Base-by-base conservation (phyloP, 2,797 vertebrate genomes). In the Graptemys geographica region DNA sequence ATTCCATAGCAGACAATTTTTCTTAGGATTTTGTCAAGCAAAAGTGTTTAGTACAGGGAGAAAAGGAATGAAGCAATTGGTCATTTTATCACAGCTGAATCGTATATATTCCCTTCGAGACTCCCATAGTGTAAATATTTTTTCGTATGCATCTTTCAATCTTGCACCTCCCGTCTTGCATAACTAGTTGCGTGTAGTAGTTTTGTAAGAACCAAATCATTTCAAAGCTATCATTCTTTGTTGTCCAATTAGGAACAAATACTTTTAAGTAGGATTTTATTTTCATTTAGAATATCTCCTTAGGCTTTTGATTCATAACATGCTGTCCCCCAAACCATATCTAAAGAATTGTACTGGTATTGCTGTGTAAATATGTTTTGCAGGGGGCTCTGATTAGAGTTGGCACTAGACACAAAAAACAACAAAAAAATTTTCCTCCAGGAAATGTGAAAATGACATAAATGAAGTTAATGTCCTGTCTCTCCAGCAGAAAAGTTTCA, bases 381-480 rank as follows among this genome's bases (percentile, higher is more conserved):
- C 44, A 81, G 76, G 81, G 84, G 82, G 33, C 82, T 23, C 31
- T 95, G 55, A 94, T 95, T 93, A 95, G 91, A 55, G 41, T 80
- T 94, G 16, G 57, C 47, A 92, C 93, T 88, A 88, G 81, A 87
- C 95, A 87, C 92, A 90, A 69, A 94, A 90, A 93, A 94, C 25
- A 89, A 74, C 86, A 92, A 89, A 53, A 88, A 92, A 79, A 44
- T 86, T 94, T 96, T 94, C 37, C 28, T 88, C 69, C 62, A 94
- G 91, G 95, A 96, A 95, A 89, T 84, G 28, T 90, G 44, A 90
- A 95, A 94, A 96, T 93, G 93, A 89, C 79, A 84, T 90, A 94
- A 94, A 90, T 59, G 52, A 53, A 89, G 78, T 79, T 91, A 55
- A 84, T 94, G 49, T 79, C 55, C 15, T 87, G 86, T 93, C 87